A percentile compares a stretch with the other conserved stretches of the same genome.
These are phyloP conservation scores for Papilio xuthus DNA, from an alignment of 1,140 invertebrate genomes.

Conservation along the genomic window DNA sequence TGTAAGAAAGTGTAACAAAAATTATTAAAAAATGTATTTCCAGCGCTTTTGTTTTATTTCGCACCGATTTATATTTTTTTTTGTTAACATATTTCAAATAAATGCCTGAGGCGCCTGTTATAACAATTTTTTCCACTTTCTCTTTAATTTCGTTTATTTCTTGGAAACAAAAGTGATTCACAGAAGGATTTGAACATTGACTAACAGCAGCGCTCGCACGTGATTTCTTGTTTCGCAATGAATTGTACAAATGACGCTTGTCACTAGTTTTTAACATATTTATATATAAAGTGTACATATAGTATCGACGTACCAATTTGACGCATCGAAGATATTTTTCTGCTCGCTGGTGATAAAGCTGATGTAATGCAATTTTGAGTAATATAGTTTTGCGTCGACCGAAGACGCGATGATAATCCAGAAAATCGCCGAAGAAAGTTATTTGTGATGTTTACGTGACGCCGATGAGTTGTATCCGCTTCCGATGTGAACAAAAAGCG, in stretches of 20 bases:
- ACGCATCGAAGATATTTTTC: not conserved
- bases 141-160: not conserved
- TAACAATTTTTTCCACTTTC: not conserved
- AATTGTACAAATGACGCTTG: not conserved
- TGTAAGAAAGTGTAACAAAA: too few relatives aligned
- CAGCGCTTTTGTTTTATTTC: not conserved
- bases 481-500: slow-evolving; percentile 1
- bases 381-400: not conserved
- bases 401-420: not conserved
- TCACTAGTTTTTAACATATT: too few relatives aligned
- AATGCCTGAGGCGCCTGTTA: not conserved
- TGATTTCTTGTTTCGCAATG: not conserved
- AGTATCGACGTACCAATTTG: not conserved
- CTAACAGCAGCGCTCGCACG: not conserved
- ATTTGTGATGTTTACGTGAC: not conserved
- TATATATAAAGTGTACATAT: too few relatives aligned
- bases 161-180: not conserved
- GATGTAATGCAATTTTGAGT: not conserved
- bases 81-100: not conserved
- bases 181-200: not conserved
- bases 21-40: not conserved
- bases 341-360: not conserved
- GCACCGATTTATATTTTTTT: not conserved
- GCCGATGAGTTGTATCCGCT: not conserved
- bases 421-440: not conserved